Conservation (phyloP, 2,797 vertebrate species). For the Cynodonichthys magdalenae region DNA sequence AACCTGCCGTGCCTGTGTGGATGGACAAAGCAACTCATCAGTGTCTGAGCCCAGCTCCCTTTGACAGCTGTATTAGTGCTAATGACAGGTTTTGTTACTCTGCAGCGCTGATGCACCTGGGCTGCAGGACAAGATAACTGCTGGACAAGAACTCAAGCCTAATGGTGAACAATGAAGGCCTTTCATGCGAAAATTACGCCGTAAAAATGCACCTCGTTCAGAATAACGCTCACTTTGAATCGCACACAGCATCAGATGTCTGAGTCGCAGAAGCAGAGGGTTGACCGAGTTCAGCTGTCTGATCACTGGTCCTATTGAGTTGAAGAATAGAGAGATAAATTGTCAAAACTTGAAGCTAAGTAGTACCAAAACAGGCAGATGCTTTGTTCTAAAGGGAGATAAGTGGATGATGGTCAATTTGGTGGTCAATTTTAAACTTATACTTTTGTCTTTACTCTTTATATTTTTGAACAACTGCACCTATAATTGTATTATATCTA, state of each 20-base stretch:
- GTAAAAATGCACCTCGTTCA: slow-evolving; percentile 23
- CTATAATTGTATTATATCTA: too few species aligned
- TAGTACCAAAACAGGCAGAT: too few species aligned
- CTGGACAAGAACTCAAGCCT: slow-evolving; percentile 28
- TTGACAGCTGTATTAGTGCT: slow-evolving; percentile 79
- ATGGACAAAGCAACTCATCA: slow-evolving; percentile 34
- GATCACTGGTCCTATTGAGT: not conserved
- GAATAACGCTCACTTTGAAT: slow-evolving; percentile 5
- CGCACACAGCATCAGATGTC: not conserved
- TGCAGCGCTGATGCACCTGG: slow-evolving; percentile 54
- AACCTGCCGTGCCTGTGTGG: not conserved
- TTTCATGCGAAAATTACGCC: slow-evolving; percentile 43
- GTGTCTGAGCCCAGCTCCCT: slow-evolving; percentile 41
- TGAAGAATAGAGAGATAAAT: not conserved
- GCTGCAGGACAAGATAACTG: slow-evolving; percentile 37
- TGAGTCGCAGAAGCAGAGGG: slow-evolving; percentile 1
- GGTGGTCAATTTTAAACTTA: not conserved
- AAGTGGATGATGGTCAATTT: not conserved
- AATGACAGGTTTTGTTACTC: slow-evolving; percentile 72
- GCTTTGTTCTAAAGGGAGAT: not conserved
- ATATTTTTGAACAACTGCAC: too few species aligned
- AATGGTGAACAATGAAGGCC: slow-evolving; percentile 20
- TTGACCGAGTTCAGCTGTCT: not conserved
- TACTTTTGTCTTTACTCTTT: too few species aligned
- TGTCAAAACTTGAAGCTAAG: too few species aligned